A percentile compares a stretch with the other conserved stretches of the same genome.
Conservation (phyloP, 2,797 vertebrate species). For the Darevskia mixta region DNA sequence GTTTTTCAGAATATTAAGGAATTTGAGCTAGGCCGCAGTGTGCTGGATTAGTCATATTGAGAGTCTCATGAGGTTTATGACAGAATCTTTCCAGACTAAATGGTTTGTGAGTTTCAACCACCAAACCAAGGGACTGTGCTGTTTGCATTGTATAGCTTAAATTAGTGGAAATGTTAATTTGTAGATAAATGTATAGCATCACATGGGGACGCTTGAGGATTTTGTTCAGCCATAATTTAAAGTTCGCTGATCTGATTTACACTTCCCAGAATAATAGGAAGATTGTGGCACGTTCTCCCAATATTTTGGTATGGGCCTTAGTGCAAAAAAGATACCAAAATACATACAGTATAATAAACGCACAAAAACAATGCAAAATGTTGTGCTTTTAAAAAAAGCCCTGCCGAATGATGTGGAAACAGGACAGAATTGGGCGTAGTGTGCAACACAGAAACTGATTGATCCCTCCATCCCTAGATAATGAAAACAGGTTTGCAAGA, state of each 20-base stretch:
- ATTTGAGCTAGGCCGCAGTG: background rate
- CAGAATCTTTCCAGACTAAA: background rate
- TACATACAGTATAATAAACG: too few relatives aligned
- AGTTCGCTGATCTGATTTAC: background rate
- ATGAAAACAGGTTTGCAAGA: background rate
- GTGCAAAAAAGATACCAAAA: too few relatives aligned
- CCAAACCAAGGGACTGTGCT: background rate
- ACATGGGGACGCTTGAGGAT: background rate
- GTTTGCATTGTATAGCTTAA: background rate
- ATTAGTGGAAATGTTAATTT: background rate
- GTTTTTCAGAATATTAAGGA: conserved; percentile 19
- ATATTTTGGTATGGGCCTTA: too few relatives aligned
- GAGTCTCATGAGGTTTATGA: background rate
- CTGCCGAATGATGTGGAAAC: background rate
- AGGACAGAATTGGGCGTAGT: too few relatives aligned
- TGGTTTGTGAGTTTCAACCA: background rate
- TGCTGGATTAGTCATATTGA: conserved; percentile 20
- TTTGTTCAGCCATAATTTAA: background rate
- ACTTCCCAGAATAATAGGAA: background rate
- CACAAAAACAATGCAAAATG: too few relatives aligned
- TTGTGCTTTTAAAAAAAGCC: too few relatives aligned
- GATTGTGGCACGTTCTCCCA: background rate
- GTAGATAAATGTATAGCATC: background rate
- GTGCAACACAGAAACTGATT: background rate
- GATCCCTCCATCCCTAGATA: background rate